phyloP scores from a whole-genome alignment of 2,113 vertebrate species.

The Kryptolebias marmoratus region DNA sequence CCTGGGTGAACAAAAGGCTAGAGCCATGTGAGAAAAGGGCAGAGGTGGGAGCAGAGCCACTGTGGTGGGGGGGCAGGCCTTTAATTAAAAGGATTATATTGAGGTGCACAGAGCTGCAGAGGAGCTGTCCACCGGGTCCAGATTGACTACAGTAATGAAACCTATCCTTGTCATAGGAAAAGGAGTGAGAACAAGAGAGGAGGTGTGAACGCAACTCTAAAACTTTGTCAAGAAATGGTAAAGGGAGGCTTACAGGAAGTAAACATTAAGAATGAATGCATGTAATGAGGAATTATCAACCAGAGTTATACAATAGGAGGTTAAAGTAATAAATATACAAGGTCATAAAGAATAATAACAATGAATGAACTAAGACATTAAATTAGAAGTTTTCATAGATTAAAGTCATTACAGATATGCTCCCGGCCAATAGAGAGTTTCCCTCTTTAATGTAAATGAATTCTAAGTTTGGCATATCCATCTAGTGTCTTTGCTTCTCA shows the following conservation, averaged over 20 bases:
- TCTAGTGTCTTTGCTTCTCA: slow-evolving; percentile 73
- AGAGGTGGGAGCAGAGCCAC: slow-evolving; percentile 67
- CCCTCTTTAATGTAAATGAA: slow-evolving; percentile 78
- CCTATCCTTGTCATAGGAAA: slow-evolving; percentile 71
- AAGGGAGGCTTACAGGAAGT: slow-evolving; percentile 40
- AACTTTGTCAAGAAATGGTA: slow-evolving; percentile 35
- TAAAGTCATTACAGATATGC: slow-evolving; percentile 75
- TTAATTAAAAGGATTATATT: slow-evolving; percentile 87
- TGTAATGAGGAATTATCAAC: slow-evolving; percentile 53
- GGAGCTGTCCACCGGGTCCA: slow-evolving; percentile 78
- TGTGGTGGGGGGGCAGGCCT: slow-evolving; percentile 68
- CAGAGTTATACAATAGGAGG: slow-evolving; percentile 28
- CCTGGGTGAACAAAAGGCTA: slow-evolving; percentile 81
- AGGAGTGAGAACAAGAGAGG: slow-evolving; percentile 40
- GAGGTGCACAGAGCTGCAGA: slow-evolving; percentile 78
- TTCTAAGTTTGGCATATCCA: slow-evolving; percentile 74
- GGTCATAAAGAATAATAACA: slow-evolving; percentile 77
- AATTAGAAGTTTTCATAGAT: slow-evolving; percentile 72
- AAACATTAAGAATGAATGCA: slow-evolving; percentile 57
- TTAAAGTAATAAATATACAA: slow-evolving; percentile 67
- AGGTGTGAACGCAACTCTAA: slow-evolving; percentile 30
- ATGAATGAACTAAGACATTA: slow-evolving; percentile 68
- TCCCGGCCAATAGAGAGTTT: slow-evolving; percentile 69
- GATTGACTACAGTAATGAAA: slow-evolving; percentile 86
- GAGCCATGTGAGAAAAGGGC: slow-evolving; percentile 70